phyloP scores from a whole-genome alignment of 2,888 invertebrate species.

The Chrysodeixis includens region DNA sequence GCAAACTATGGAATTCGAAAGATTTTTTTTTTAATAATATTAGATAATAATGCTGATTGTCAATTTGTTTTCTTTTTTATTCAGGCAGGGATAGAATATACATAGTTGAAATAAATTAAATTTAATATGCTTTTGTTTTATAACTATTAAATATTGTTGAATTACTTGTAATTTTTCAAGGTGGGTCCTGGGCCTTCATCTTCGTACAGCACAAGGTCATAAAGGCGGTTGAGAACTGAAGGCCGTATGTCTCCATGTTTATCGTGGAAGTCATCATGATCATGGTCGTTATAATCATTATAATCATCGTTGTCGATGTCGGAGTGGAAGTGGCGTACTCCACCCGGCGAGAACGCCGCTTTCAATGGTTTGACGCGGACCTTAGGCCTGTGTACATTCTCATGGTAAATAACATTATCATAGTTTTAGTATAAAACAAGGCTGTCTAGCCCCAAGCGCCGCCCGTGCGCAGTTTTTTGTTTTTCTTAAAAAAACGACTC shows the following conservation, averaged over 20 bases:
- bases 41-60: too few species aligned
- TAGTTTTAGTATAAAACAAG: too few species aligned
- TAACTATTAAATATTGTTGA: not conserved
- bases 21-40: too few species aligned
- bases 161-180: constrained; percentile 77
- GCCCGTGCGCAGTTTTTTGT: too few species aligned
- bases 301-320: constrained; percentile 18
- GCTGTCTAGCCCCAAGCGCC: too few species aligned
- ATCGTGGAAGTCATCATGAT: constrained; percentile 30
- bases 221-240: constrained; percentile 72
- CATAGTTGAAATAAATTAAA: too few species aligned
- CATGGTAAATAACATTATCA: not conserved
- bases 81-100: too few species aligned
- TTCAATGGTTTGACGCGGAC: not conserved
- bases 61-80: too few species aligned
- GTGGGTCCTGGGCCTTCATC: constrained; percentile 65
- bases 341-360: not conserved
- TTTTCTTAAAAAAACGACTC: too few species aligned
- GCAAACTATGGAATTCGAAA: not conserved
- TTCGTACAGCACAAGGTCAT: constrained; percentile 62
- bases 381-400: not conserved
- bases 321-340: too few species aligned
- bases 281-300: constrained; percentile 50
- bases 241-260: constrained; percentile 48
- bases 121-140: too few species aligned